Evolutionary conservation across 2,797 vertebrate species (phyloP).

Genomic region (Natrix natrix): DNA sequence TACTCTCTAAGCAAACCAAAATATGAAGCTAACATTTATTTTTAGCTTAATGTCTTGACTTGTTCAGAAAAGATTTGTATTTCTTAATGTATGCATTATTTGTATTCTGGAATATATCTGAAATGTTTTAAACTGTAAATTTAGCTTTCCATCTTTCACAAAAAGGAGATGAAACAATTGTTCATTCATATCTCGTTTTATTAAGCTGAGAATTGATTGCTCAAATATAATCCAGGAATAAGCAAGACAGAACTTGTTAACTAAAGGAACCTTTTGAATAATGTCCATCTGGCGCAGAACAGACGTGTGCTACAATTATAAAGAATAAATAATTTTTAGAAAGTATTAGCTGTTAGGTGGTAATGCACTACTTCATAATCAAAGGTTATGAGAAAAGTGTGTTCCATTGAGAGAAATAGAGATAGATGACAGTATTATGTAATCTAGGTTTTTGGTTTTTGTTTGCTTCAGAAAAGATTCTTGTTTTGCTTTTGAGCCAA

Average conservation of each 20-base stretch:
- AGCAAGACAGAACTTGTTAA: neutral
- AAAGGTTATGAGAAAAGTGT: neutral
- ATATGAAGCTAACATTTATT: neutral
- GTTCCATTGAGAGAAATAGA: neutral
- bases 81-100: neutral
- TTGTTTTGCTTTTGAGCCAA: neutral
- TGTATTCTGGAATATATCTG: neutral
- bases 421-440: neutral
- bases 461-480: neutral
- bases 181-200: neutral
- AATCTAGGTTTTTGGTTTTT: neutral
- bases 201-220: neutral
- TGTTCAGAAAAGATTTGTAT: neutral
- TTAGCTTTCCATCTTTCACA: neutral
- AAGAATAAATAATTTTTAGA: neutral
- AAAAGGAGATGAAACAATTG: neutral
- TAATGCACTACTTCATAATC: neutral
- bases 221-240: neutral
- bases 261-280: neutral
- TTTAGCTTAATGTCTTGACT: neutral
- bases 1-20: neutral
- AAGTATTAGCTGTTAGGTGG: neutral
- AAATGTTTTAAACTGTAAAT: neutral
- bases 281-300: neutral
- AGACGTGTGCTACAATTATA: neutral